Percentiles rank a stretch among this genome's conserved stretches.
Conservation (phyloP, 2,113 vertebrate genomes). For the Eptesicus fuscus region DNA sequence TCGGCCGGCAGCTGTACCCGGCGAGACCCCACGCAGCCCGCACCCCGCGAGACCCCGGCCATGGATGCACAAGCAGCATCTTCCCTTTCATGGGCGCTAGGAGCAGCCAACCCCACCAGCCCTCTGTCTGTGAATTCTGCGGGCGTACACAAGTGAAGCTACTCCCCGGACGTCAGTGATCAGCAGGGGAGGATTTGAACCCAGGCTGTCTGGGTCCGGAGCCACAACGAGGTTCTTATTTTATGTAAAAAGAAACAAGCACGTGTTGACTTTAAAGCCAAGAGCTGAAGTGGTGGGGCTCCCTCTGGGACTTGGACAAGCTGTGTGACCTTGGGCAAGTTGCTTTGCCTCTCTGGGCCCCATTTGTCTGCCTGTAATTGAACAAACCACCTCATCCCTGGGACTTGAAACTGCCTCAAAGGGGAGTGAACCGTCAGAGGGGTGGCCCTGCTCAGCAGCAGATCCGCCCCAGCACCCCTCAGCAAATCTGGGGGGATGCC, state of each 20-base stretch:
- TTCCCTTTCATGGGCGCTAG: no score
- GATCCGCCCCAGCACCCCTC: fast-evolving
- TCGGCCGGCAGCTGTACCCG: no score
- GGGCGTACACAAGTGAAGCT: background rate
- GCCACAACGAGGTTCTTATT: fast-evolving
- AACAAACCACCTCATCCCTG: background rate
- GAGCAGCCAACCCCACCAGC: no score
- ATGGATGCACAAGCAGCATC: fast-evolving
- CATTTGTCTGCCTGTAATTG: background rate
- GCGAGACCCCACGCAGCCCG: background rate
- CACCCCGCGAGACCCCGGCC: fast-evolving
- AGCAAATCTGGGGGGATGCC: background rate
- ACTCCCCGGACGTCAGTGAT: background rate
- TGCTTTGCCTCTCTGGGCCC: background rate
- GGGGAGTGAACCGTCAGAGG: fast-evolving
- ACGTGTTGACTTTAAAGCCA: background rate
- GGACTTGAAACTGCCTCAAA: background rate
- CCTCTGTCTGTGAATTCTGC: background rate
- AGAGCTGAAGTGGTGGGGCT: background rate
- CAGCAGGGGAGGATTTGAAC: no score
- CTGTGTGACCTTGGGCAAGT: background rate
- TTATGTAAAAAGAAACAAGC: background rate
- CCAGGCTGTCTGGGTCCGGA: background rate
- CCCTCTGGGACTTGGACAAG: fast-evolving
- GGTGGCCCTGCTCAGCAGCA: no score